These are phyloP conservation scores for Ormyrus thymus DNA, from an alignment of 2,888 invertebrate species.

Conservation along the genomic window DNA sequence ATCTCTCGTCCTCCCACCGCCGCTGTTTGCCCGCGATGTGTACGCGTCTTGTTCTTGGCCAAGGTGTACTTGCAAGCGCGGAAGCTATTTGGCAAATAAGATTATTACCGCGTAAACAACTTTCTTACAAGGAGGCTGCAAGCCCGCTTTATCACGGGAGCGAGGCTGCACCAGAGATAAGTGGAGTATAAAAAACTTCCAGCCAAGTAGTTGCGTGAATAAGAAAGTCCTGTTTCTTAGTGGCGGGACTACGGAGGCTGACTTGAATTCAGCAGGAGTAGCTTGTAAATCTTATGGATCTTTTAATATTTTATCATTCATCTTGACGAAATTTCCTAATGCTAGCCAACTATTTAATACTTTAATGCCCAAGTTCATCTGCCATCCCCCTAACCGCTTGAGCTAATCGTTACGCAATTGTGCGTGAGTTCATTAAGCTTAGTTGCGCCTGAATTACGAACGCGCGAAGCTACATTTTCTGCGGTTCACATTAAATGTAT, in stretches of 20 bases:
- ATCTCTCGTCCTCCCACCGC: background rate
- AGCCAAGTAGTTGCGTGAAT: background rate
- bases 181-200: conserved; percentile 18
- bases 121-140: conserved; percentile 56
- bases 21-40: conserved; percentile 34
- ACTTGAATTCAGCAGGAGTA: too few species aligned
- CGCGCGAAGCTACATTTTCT: conserved; percentile 18
- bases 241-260: too few species aligned
- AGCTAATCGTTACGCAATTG: conserved; percentile 28
- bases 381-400: conserved; percentile 19
- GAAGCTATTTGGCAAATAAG: conserved; percentile 70
- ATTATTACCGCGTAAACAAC: conserved; percentile 72
- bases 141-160: background rate
- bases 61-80: conserved; percentile 48
- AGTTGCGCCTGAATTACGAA: background rate
- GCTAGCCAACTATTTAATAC: too few species aligned
- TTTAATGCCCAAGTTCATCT: too few species aligned
- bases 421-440: conserved; percentile 39
- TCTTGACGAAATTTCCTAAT: too few species aligned
- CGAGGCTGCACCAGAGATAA: conserved; percentile 8
- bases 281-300: too few species aligned
- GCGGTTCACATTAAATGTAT: conserved; percentile 25
- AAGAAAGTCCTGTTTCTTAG: background rate
- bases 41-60: background rate
- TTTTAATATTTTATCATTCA: too few species aligned